These are phyloP conservation scores for Drosophila bifasciata DNA, from an alignment of 1,140 invertebrate species.

Conservation along the genomic window DNA sequence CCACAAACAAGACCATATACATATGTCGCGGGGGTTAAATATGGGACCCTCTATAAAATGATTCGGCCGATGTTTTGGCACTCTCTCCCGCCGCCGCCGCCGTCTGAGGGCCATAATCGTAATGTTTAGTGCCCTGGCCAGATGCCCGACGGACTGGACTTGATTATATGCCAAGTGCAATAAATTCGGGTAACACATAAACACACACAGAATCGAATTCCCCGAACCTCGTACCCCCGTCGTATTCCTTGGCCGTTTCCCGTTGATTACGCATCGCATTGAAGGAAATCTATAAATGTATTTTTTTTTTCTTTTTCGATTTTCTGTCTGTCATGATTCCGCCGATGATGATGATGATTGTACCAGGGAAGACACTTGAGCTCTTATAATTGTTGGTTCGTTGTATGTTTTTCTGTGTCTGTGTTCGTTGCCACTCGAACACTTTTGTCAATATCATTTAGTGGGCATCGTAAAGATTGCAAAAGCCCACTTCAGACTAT, in stretches of 20 bases:
- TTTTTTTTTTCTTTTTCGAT: no score
- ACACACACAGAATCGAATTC: slow-evolving; percentile 1
- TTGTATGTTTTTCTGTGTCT: no score
- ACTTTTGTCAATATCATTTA: slow-evolving; percentile 82
- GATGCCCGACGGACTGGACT: slow-evolving; percentile 44
- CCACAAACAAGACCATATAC: slow-evolving; percentile 21
- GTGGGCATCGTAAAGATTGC: slow-evolving; percentile 81
- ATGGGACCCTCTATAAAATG: slow-evolving; percentile 38
- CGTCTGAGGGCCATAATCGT: slow-evolving; percentile 55
- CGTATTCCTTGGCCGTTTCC: slow-evolving; percentile 7
- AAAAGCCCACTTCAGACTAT: slow-evolving; percentile 75
- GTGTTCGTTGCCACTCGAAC: slow-evolving; percentile 64
- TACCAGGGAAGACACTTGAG: slow-evolving; percentile 75
- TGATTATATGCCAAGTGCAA: slow-evolving; percentile 50
- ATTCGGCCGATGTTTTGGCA: slow-evolving; percentile 48
- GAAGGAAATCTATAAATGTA: slow-evolving; percentile 46
- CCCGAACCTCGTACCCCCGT: not conserved
- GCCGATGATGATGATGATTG: slow-evolving; percentile 76
- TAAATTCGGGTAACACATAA: slow-evolving; percentile 21
- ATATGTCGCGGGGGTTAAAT: slow-evolving; percentile 2
- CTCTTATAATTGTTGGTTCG: slow-evolving; percentile 54
- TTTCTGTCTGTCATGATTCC: slow-evolving; percentile 61
- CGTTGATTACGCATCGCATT: slow-evolving; percentile 50
- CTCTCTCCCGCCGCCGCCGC: no score
- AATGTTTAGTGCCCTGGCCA: slow-evolving; percentile 56